Conservation (phyloP, 1,140 invertebrate species). For the Propsilocerus akamusi region DNA sequence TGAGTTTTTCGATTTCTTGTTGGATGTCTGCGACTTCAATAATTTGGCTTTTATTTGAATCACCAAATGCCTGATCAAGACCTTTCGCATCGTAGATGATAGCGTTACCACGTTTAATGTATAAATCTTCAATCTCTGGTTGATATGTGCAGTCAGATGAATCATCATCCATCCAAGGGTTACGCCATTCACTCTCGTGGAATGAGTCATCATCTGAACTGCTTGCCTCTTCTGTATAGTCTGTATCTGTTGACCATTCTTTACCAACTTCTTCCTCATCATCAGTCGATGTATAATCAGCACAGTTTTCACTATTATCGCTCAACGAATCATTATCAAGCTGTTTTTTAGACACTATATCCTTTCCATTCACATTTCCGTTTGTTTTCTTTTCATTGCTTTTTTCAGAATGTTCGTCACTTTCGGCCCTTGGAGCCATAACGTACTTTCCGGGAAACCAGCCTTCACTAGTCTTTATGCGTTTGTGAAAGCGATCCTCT, state of each 20-base stretch:
- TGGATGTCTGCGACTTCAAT: background rate
- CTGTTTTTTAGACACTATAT: no score
- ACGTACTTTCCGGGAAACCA: no score
- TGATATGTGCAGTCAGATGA: slow-evolving; percentile 7
- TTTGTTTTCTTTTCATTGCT: no score
- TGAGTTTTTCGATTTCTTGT: background rate
- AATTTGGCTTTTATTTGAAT: slow-evolving; percentile 6
- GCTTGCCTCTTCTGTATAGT: background rate
- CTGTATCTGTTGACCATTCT: background rate
- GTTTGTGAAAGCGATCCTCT: no score
- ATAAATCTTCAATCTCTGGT: slow-evolving; percentile 8
- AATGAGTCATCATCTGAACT: no score
- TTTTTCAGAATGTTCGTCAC: no score
- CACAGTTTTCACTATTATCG: no score
- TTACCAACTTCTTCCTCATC: background rate
- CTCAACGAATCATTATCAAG: no score
- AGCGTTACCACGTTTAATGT: slow-evolving; percentile 8
- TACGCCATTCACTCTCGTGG: background rate
- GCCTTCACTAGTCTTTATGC: no score
- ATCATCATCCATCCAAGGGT: background rate
- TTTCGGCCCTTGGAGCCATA: no score
- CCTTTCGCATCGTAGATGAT: background rate
- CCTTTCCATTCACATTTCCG: no score
- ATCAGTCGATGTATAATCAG: background rate
- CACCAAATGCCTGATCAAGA: background rate